Evolutionary conservation across 1,140 invertebrate genomes (phyloP).

Genomic region (Batillaria attramentaria): DNA sequence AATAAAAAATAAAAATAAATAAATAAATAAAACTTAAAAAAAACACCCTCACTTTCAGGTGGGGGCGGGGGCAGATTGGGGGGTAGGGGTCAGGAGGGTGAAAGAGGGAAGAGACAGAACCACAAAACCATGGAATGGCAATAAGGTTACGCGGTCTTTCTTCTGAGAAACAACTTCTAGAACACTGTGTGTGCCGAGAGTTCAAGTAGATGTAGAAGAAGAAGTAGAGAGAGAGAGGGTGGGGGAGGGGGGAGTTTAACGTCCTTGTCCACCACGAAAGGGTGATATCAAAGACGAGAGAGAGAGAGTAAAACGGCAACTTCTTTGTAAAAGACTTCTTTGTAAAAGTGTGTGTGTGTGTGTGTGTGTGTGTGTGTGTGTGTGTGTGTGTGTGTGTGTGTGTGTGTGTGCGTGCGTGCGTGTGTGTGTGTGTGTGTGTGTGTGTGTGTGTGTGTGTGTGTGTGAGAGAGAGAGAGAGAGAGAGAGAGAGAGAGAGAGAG

Average conservation of each 20-base stretch:
- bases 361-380: slow-evolving; percentile 18
- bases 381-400: background rate
- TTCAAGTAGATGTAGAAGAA: background rate
- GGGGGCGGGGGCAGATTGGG: too few relatives aligned
- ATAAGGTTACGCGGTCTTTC: too few relatives aligned
- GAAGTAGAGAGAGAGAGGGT: background rate
- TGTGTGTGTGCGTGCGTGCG: background rate
- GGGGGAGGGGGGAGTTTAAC: background rate
- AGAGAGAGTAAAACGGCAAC: background rate
- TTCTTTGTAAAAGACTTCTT: background rate
- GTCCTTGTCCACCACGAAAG: too few relatives aligned
- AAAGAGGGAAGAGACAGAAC: too few relatives aligned
- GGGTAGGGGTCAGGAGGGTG: too few relatives aligned
- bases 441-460: background rate
- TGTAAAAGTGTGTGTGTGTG: slow-evolving; percentile 14
- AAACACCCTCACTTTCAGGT: too few relatives aligned
- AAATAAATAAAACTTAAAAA: too few relatives aligned
- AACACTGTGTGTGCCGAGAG: background rate
- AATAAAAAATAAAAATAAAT: too few relatives aligned
- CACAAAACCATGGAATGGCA: too few relatives aligned
- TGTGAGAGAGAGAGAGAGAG: background rate
- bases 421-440: background rate
- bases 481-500: background rate
- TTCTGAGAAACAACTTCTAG: too few relatives aligned
- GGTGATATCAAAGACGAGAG: background rate